A percentile compares a stretch with the other conserved stretches of the same genome.
Evolutionary conservation across 1,140 invertebrate species (phyloP).

Genomic region (Macrobrachium nipponense): DNA sequence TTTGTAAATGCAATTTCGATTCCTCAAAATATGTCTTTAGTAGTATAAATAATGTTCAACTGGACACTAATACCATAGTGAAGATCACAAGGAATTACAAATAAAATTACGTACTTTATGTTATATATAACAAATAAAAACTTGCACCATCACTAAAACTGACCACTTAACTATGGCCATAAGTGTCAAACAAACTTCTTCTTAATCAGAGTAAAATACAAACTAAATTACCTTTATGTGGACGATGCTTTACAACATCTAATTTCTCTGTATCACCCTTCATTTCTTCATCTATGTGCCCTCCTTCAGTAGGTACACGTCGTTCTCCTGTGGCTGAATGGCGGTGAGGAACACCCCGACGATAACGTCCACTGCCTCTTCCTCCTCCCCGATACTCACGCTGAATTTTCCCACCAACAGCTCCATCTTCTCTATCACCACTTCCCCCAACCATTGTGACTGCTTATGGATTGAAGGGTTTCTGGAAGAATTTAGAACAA

Average conservation of each 20-base stretch:
- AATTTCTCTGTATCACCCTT: not conserved
- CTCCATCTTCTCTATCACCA: constrained; percentile 8
- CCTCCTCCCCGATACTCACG: constrained; percentile 16
- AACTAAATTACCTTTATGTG: constrained; percentile 5
- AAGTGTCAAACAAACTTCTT: not conserved
- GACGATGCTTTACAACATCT: not conserved
- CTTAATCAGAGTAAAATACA: not conserved
- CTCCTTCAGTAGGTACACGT: not conserved
- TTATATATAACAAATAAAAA: too few species aligned
- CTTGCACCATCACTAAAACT: too few species aligned
- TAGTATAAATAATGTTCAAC: too few species aligned
- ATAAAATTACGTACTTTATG: too few species aligned
- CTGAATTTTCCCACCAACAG: constrained; percentile 5
- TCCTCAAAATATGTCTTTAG: not conserved
- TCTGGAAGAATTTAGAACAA: too few species aligned
- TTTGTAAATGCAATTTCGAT: not conserved
- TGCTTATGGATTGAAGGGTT: too few species aligned
- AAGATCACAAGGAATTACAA: too few species aligned
- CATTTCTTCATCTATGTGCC: not conserved
- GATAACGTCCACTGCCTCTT: constrained; percentile 7
- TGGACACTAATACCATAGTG: too few species aligned
- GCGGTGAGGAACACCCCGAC: constrained; percentile 1
- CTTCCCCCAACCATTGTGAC: not conserved
- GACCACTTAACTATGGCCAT: too few species aligned
- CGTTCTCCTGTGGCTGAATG: constrained; percentile 1